Evolutionary conservation across 2,888 invertebrate genomes (phyloP), one percentile per base, ranked within the genome.

Genomic region (Ormia ochracea): DNA sequence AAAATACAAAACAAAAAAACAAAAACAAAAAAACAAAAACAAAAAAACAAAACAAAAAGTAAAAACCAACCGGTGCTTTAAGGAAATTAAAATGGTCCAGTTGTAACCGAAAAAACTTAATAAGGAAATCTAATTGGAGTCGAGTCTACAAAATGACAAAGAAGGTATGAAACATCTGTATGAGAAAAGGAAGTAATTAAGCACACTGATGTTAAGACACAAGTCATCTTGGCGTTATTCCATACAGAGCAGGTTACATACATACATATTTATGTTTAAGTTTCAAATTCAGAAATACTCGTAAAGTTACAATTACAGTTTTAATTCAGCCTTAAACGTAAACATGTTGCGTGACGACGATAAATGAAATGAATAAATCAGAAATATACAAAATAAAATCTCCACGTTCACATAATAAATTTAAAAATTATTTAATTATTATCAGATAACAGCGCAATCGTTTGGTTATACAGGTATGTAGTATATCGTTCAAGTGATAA

Each of bases 1-100:
- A n/a, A n/a, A n/a, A n/a, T 43, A 59, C 41, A 41, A 41, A 41
- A 14, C 4, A 14, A 50, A 58, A 65, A 61, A 68, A 52, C 10
- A 54, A 43, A 52, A 59, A 52, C 26, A 19, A 58, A 59, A 63
- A 61, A 61, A 52, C 41, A n/a, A 43, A 41, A 26, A 52, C 10
- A 10, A 59, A 14, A 28, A 6, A 36, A 26, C 23, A 36, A 43
- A 17, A n/a, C n/a, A n/a, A n/a, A n/a, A n/a, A n/a, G n/a, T n/a
- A n/a, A n/a, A n/a, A n/a, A n/a, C n/a, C n/a, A n/a, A n/a, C n/a
- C n/a, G n/a, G n/a, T n/a, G n/a, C n/a, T n/a, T n/a, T n/a, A n/a
- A n/a, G n/a, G n/a, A n/a, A n/a, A n/a, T n/a, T n/a, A n/a, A n/a
- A n/a, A n/a, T n/a, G n/a, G n/a, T n/a, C n/a, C n/a, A n/a, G n/a